phyloP scores from a whole-genome alignment of 2,113 vertebrate genomes.

The Trochalopteron elliotii region DNA sequence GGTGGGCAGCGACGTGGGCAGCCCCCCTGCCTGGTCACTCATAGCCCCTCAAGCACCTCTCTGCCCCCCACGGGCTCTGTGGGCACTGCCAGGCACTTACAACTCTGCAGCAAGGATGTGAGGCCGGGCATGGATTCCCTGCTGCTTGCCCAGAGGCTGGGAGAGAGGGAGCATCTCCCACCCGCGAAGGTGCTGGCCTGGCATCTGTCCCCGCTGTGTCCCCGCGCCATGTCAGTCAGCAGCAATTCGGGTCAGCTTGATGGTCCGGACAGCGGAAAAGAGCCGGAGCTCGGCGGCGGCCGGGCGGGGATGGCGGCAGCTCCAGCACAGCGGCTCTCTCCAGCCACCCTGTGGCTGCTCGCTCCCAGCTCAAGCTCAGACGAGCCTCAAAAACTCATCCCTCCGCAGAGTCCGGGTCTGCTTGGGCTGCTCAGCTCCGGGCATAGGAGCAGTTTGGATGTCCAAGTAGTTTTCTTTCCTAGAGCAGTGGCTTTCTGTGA shows the following conservation, averaged over 20 bases:
- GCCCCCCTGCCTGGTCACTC: neutral
- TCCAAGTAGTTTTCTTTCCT: neutral
- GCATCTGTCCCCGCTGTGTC: neutral
- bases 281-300: neutral
- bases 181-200: neutral
- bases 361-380: neutral
- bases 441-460: neutral
- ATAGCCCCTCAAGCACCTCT: neutral
- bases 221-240: neutral
- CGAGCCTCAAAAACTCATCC: neutral
- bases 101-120: neutral
- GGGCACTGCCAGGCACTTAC: neutral
- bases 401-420: neutral
- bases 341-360: conserved; percentile 61
- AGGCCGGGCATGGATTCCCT: neutral
- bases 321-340: conserved; percentile 8
- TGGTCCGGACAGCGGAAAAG: neutral
- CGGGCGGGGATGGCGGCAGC: neutral
- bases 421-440: neutral
- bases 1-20: rapidly evolving
- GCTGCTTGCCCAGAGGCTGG: neutral
- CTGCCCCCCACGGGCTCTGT: neutral
- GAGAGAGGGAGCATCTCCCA: neutral
- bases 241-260: neutral
- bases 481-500: neutral